phyloP scores from a whole-genome alignment of 2,113 vertebrate species.

The Lasiurus borealis region DNA sequence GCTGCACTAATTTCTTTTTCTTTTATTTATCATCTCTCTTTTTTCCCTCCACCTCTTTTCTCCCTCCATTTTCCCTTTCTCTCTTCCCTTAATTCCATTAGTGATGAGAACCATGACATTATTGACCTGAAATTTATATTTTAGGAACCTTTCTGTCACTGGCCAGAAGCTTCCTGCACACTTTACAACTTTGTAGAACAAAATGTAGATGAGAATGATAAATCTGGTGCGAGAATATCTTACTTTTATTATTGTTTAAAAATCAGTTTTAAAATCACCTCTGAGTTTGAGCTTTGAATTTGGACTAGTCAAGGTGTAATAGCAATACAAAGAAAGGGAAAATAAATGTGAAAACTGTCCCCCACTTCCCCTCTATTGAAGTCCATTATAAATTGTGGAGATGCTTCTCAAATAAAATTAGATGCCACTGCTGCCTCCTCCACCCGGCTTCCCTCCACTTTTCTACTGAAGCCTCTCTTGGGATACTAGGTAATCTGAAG shows the following conservation, averaged over 20 bases:
- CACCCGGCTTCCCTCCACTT: conserved; percentile 5
- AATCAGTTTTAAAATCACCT: conserved; percentile 54
- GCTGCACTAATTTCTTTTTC: neutral
- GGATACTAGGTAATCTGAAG: conserved; percentile 57
- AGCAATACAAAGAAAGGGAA: conserved; percentile 62
- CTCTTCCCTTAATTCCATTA: neutral
- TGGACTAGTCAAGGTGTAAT: conserved; percentile 21
- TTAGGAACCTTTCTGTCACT: neutral
- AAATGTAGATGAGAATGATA: conserved; percentile 41
- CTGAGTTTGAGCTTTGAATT: conserved; percentile 53
- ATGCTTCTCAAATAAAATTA: conserved; percentile 68
- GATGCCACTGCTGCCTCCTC: neutral
- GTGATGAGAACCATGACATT: neutral
- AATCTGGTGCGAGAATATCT: neutral
- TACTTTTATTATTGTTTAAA: conserved; percentile 37
- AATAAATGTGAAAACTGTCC: conserved; percentile 29
- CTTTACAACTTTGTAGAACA: conserved; percentile 23
- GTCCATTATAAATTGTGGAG: neutral
- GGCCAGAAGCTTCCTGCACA: neutral
- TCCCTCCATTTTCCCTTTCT: neutral
- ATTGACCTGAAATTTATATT: conserved; percentile 25
- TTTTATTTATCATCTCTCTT: neutral
- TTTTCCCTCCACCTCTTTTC: neutral
- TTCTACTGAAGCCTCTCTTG: neutral
- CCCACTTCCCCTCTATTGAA: neutral